Base-by-base conservation (phyloP, 2,113 vertebrate genomes). In the Phalacrocorax pelagicus region DNA sequence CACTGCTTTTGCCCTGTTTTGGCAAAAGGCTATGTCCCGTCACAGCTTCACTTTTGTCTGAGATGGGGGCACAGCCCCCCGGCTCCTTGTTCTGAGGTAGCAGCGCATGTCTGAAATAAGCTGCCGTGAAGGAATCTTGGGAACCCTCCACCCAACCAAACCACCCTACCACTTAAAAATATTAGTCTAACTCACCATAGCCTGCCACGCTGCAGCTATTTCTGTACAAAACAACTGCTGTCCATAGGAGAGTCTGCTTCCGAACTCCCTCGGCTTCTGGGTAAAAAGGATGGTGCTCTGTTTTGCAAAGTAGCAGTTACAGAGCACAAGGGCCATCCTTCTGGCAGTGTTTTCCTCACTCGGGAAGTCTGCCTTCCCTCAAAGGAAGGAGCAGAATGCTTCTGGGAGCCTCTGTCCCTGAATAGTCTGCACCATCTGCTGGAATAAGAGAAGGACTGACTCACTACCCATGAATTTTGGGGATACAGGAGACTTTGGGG, bases 371-470 rank as follows among this genome's bases (percentile, higher is more conserved):
- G 95, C 74, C 93, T 89, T 87, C 81, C 89, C 92, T 82, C 95
- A 82, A 66, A 94, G 92, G 95, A 95, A 96, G 81, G 86, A 92
- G 92, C 92, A 88, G 93, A 88, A 87, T 63, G 91, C 95, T 95
- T 91, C 74, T 91, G 95, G 94, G 92, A 94, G 81, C 91, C 94
- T 97, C 95, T 1, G 51, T 97, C 96, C 94, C 89, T 96, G 96
- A 89, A 95, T 91, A 95, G 92, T 96, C 97, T 95, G 95, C 96
- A 97, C 95, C 94, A 96, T 96, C 96, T 96, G 95, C 94, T 95
- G 96, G 94, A 94, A 95, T 66, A 89, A 91, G 81, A 93, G 94
- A 21, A 96, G 91, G 96, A 96, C 81, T 92, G 93, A 97, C 91
- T 96, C 94, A 97, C 96, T 83, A 92, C 86, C 97, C 91, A 88